A percentile compares a stretch with the other conserved stretches of the same genome.
These are phyloP conservation scores for Meloidogyne hapla DNA, from an alignment of 1,140 invertebrate genomes.

Conservation along the genomic window DNA sequence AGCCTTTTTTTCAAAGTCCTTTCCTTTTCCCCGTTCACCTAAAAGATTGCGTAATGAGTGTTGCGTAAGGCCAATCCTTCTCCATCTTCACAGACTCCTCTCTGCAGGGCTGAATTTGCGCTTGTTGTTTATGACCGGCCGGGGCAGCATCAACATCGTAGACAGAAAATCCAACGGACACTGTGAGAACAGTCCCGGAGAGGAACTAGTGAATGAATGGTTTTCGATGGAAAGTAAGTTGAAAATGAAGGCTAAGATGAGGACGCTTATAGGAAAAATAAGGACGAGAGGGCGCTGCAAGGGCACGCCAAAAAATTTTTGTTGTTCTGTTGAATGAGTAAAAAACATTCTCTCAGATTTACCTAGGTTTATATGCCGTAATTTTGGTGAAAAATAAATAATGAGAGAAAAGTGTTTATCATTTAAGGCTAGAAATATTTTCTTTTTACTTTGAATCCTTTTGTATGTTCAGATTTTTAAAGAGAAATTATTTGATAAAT, in stretches of 20 bases:
- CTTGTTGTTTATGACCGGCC: conserved; percentile 2
- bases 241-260: not conserved
- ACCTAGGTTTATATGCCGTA: not conserved
- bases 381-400: not conserved
- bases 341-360: not conserved
- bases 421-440: too few relatives aligned
- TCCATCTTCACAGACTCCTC: not conserved
- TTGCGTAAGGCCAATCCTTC: conserved; percentile 1
- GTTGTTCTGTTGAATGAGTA: not conserved
- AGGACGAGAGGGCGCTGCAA: conserved; percentile 1
- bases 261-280: not conserved
- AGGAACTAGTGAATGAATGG: too few relatives aligned
- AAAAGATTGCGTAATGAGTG: conserved; percentile 1
- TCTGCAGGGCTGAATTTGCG: not conserved
- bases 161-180: not conserved
- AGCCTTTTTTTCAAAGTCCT: not conserved
- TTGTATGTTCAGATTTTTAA: too few relatives aligned
- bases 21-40: not conserved
- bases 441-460: too few relatives aligned
- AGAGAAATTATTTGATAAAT: too few relatives aligned
- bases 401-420: not conserved
- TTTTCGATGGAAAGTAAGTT: not conserved
- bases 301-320: not conserved
- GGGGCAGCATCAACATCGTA: not conserved
- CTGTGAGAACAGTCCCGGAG: not conserved